phyloP scores from a whole-genome alignment of 2,797 vertebrate species.

The Ciconia nigra region DNA sequence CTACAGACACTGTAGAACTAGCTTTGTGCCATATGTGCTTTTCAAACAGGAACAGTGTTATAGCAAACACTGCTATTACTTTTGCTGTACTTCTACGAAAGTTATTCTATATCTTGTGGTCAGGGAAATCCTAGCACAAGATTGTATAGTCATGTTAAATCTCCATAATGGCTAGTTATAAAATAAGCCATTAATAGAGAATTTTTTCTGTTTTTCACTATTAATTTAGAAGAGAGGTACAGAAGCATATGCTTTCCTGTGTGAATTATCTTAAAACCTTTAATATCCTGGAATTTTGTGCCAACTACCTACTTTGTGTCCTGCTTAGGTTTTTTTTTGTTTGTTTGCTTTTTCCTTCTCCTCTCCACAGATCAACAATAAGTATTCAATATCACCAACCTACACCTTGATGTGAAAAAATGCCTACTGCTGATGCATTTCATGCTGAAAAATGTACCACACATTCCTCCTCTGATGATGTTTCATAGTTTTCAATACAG shows the following conservation, averaged over 20 bases:
- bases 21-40: not conserved
- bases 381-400: not conserved
- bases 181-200: not conserved
- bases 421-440: not conserved
- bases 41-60: not conserved
- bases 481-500: not conserved
- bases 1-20: not conserved
- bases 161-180: not conserved
- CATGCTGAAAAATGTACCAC: not conserved
- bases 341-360: not conserved
- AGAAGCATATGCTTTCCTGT: not conserved
- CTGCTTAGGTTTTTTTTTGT: not conserved
- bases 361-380: not conserved
- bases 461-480: not conserved
- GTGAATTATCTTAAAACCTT: not conserved
- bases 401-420: not conserved
- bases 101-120: not conserved
- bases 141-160: too few species aligned
- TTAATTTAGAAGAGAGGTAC: not conserved
- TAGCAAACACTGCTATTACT: not conserved
- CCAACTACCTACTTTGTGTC: not conserved
- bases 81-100: not conserved
- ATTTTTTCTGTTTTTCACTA: not conserved
- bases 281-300: not conserved
- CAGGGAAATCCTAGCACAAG: not conserved